Evolutionary conservation across 2,888 invertebrate species (phyloP).

Genomic region (Ommatoiulus sabulosus): DNA sequence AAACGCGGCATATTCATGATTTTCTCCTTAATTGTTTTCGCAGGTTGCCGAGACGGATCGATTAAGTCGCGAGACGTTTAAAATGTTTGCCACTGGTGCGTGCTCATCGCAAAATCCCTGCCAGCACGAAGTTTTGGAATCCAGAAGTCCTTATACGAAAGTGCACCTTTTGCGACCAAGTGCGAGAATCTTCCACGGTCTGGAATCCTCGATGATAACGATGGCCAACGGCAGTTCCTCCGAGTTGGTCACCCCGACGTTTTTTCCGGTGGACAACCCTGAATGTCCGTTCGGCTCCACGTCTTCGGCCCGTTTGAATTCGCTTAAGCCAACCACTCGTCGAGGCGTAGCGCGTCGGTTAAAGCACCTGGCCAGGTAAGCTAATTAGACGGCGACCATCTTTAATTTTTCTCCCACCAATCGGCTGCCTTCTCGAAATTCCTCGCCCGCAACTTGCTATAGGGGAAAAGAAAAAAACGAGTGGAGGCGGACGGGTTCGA

Average conservation of each 20-base stretch:
- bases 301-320: too few species aligned
- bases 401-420: not conserved
- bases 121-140: not conserved
- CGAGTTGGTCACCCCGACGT: too few species aligned
- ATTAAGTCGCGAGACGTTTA: not conserved
- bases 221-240: too few species aligned
- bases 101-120: not conserved
- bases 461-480: too few species aligned
- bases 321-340: not conserved
- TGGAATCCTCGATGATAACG: too few species aligned
- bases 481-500: slow-evolving; percentile 8
- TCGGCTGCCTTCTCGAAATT: not conserved
- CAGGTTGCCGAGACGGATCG: not conserved
- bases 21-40: not conserved
- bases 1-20: not conserved
- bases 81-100: slow-evolving; percentile 3
- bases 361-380: slow-evolving; percentile 11
- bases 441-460: not conserved
- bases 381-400: slow-evolving; percentile 12
- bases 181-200: too few species aligned
- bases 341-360: not conserved
- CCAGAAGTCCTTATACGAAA: too few species aligned
- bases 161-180: too few species aligned
- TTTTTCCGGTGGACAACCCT: too few species aligned
- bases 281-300: too few species aligned